Conservation (phyloP, 2,888 invertebrate species). For the Euproctis similis region DNA sequence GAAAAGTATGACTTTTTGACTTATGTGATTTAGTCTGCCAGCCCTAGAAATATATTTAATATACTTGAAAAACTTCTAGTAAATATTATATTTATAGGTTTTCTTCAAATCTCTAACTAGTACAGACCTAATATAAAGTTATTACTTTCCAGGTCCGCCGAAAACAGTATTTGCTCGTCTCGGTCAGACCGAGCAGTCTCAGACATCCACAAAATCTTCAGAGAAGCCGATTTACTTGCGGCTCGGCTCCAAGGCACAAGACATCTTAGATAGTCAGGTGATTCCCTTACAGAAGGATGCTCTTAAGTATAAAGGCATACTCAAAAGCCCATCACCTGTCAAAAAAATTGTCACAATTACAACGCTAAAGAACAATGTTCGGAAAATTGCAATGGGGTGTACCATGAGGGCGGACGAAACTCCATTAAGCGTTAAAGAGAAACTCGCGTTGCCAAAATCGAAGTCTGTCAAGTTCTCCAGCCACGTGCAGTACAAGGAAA, state of each 20-base stretch:
- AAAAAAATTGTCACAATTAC: constrained; percentile 54
- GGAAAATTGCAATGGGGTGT: constrained; percentile 49
- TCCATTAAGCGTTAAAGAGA: constrained; percentile 57
- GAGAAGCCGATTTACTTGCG: constrained; percentile 56
- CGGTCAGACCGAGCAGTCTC: constrained; percentile 42
- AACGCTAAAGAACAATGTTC: constrained; percentile 40
- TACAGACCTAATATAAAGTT: too few species aligned
- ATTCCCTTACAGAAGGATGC: constrained; percentile 55
- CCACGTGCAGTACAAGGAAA: constrained; percentile 63
- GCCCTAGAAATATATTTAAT: too few species aligned
- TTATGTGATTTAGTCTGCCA: too few species aligned
- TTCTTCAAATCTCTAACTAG: too few species aligned
- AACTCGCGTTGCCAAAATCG: constrained; percentile 45
- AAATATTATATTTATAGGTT: too few species aligned
- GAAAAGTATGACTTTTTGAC: too few species aligned
- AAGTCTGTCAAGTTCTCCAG: constrained; percentile 68
- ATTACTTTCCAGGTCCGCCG: constrained; percentile 24
- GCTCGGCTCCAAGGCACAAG: constrained; percentile 44
- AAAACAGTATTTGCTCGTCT: constrained; percentile 62
- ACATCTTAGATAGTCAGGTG: constrained; percentile 9
- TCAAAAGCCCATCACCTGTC: constrained; percentile 36
- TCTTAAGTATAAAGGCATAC: constrained; percentile 64
- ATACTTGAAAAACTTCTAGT: too few species aligned
- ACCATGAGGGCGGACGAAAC: constrained; percentile 68
- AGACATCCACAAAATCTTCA: constrained; percentile 24